Evolutionary conservation across 2,113 vertebrate species (phyloP).

Genomic region (Dasyornis broadbenti): DNA sequence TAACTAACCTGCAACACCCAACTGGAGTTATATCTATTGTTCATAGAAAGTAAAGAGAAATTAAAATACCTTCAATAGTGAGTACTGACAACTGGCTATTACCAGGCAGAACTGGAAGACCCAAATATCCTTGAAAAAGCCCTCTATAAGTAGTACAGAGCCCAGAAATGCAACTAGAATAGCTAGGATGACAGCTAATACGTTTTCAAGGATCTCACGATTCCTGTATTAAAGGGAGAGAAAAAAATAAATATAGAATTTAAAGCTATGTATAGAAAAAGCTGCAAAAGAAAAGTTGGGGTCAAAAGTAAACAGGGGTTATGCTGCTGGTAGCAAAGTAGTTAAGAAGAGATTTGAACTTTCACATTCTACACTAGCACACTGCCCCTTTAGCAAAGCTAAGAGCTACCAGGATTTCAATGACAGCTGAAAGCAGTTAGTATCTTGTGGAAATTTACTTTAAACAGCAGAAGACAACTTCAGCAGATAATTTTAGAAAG

Average conservation of each 20-base stretch:
- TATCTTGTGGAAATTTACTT: not conserved
- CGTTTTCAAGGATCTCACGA: constrained; percentile 93
- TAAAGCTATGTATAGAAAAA: not conserved
- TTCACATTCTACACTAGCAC: not conserved
- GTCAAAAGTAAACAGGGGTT: not conserved
- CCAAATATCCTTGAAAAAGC: constrained; percentile 98
- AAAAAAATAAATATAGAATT: not conserved
- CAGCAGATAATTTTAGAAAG: not conserved
- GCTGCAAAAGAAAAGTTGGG: not conserved
- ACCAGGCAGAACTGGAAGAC: constrained; percentile 99
- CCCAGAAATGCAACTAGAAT: constrained; percentile 97
- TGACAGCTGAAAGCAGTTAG: not conserved
- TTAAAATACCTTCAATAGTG: constrained; percentile 87
- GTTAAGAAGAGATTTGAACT: not conserved
- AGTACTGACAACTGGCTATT: constrained; percentile 98
- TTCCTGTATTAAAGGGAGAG: constrained; percentile 75
- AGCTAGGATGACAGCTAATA: constrained; percentile 89
- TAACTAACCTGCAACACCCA: not conserved
- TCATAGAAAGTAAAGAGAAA: not conserved
- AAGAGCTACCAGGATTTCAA: not conserved
- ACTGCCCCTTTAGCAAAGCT: not conserved
- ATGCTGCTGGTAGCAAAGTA: not conserved
- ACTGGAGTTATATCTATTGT: not conserved
- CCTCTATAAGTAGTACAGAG: constrained; percentile 91
- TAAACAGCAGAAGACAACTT: not conserved